Conservation (phyloP, 2,113 vertebrate species). For the Tetrax tetrax region DNA sequence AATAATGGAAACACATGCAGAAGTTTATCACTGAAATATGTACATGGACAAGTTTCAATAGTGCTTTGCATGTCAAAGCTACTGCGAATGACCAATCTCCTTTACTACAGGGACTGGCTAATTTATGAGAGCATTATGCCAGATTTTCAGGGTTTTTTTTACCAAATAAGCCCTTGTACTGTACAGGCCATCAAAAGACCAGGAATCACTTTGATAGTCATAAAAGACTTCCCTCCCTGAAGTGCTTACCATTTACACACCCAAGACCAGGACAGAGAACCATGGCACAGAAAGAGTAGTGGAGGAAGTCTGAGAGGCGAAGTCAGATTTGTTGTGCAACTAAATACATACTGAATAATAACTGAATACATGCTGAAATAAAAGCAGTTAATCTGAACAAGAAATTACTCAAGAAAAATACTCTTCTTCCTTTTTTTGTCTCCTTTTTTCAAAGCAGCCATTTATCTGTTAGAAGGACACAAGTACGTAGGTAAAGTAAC, state of each 20-base stretch:
- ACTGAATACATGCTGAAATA: background rate
- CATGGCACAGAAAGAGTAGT: background rate
- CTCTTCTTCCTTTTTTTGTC: background rate
- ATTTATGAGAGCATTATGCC: accelerated
- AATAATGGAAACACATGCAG: background rate
- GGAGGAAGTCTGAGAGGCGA: background rate
- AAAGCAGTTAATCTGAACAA: background rate
- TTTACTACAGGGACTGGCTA: background rate
- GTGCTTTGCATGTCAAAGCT: background rate
- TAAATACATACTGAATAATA: background rate
- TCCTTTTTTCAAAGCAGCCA: background rate
- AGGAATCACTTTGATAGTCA: background rate
- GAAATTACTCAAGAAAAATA: background rate
- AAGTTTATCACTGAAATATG: background rate
- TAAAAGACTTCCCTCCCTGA: background rate
- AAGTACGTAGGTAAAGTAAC: background rate
- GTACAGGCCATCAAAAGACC: background rate
- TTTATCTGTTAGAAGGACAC: background rate
- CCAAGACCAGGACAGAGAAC: background rate
- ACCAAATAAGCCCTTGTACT: background rate
- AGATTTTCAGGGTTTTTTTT: background rate
- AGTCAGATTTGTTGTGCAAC: background rate
- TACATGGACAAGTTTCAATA: background rate
- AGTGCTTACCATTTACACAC: background rate
- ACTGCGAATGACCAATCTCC: background rate